Evolutionary conservation across 2,888 invertebrate species (phyloP), one percentile per base, ranked within the genome.

Genomic region (Catocala nupta): DNA sequence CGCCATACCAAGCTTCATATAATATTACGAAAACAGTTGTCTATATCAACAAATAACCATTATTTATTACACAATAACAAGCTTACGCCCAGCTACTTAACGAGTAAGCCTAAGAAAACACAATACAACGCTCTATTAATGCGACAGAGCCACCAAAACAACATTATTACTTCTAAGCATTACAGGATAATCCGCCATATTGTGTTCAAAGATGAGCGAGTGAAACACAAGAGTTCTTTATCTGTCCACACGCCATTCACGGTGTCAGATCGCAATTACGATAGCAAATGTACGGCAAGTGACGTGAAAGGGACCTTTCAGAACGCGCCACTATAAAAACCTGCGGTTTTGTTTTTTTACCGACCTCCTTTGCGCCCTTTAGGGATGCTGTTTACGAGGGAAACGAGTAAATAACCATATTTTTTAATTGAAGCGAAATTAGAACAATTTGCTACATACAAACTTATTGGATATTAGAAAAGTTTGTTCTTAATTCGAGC

Each of bases 181-280:
- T 55, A 65, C 10, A 65, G 57, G 59, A 70, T 67, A 68, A 66
- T 69, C 56, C 49, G 57, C 64, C 64, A 73, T 73, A 62, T 68
- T 71, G 55, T 65, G 61, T 68, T 59, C 45, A 69, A 64, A 77
- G 69, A 70, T 63, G 75, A 63, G 65, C 54, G 36, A 60, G 73
- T 58, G 52, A 68, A 70, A 77, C 70, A 73, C 64, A 71, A 67
- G 25, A 58, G 73, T 64, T 75, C 65, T 77, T 77, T 77, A 77
- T 81, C 79, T 70, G 66, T 75, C 73, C 72, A 71, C 75, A 70
- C 77, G 78, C 79, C 77, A 79, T 86, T 86, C 84, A 85, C 63
- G 69, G 75, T 77, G 77, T 71, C 75, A 85, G 86, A 86, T 86
- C 67, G 84, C 73, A 86, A 86, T 86, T 86, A 86, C 78, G 86